A percentile compares a stretch with the other conserved stretches of the same genome.
phyloP scores from a whole-genome alignment of 2,113 vertebrate genomes.

The zebrafish (Danio rerio) region GRCz12tu NC_133193.1:46565001-46565500 shows the following conservation, averaged over 20 bases:
- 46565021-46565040: slow-evolving; percentile 26
- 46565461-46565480: slow-evolving; percentile 13
- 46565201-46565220: slow-evolving; percentile 62
- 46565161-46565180: slow-evolving; percentile 71
- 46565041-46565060: slow-evolving; percentile 30
- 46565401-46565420: background rate
- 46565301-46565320: slow-evolving; percentile 82
- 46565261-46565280: slow-evolving; percentile 81
- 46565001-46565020: background rate
- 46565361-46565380: slow-evolving; percentile 55
- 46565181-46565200: slow-evolving; percentile 66
- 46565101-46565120: slow-evolving; percentile 21
- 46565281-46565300: slow-evolving; percentile 83
- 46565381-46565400: background rate
- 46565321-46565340: slow-evolving; percentile 80
- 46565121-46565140: background rate
- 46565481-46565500: background rate
- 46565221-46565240: slow-evolving; percentile 61
- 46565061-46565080: slow-evolving; percentile 40
- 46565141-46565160: slow-evolving; percentile 50
- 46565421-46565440: background rate
- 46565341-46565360: slow-evolving; percentile 53
- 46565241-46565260: slow-evolving; percentile 73
- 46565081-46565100: slow-evolving; percentile 39
- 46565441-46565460: background rate